Percentiles rank a stretch among this genome's conserved stretches.
phyloP scores from a whole-genome alignment of 2,113 vertebrate genomes.

The Marmota flaviventris region DNA sequence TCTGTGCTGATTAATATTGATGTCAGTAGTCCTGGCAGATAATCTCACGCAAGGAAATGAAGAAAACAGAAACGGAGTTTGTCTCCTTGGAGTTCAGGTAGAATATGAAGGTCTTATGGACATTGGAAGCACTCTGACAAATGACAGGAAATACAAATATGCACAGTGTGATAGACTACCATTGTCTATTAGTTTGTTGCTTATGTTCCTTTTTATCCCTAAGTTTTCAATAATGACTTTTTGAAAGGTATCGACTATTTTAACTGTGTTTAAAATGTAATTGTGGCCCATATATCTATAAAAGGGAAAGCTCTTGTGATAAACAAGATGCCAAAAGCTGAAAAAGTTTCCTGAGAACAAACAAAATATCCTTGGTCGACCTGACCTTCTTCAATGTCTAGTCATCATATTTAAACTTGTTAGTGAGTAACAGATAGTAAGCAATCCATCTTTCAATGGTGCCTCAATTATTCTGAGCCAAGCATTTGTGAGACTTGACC shows the following conservation, averaged over 20 bases:
- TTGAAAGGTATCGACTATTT: not conserved
- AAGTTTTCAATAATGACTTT: not conserved
- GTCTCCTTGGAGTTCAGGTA: not conserved
- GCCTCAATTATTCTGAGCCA: conserved; percentile 55
- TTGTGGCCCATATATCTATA: not conserved
- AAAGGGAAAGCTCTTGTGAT: not conserved
- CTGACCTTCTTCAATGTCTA: not conserved
- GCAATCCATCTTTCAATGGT: conserved; percentile 44
- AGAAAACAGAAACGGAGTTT: not conserved
- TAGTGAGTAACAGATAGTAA: conserved; percentile 31
- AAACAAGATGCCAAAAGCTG: not conserved
- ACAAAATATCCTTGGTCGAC: not conserved
- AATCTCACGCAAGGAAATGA: not conserved
- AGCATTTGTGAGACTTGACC: conserved; percentile 65
- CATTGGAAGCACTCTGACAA: not conserved
- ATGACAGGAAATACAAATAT: not conserved
- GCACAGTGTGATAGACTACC: not conserved
- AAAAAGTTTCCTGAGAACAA: not conserved
- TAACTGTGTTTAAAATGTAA: not conserved
- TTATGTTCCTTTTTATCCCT: not conserved
- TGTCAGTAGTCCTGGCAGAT: not conserved
- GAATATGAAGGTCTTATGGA: not conserved
- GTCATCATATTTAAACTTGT: conserved; percentile 67
- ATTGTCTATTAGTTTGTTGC: not conserved
- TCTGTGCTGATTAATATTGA: not conserved